A percentile compares a stretch with the other conserved stretches of the same genome.
phyloP scores from a whole-genome alignment of 1,140 invertebrate species.

The Batillaria attramentaria region DNA sequence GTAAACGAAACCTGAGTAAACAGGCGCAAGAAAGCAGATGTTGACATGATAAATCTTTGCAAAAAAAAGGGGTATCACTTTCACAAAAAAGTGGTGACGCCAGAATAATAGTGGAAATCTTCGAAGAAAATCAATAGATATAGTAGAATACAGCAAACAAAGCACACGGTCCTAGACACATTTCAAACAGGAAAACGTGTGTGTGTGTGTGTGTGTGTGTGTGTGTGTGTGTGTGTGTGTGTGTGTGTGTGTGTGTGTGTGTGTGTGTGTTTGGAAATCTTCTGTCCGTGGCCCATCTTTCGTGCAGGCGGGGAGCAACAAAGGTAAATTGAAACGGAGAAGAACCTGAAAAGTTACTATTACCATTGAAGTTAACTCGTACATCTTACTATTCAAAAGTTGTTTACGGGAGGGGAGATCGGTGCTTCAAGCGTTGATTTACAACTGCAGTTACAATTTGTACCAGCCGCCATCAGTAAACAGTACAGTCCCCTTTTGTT shows the following conservation, averaged over 20 bases:
- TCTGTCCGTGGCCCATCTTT: not conserved
- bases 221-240: slow-evolving; percentile 4
- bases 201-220: not conserved
- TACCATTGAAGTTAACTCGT: no score
- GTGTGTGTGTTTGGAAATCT: slow-evolving; percentile 11
- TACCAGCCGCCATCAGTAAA: no score
- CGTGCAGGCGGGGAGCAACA: not conserved
- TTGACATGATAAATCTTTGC: no score
- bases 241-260: slow-evolving; percentile 17
- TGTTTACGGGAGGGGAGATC: not conserved
- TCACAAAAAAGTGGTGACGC: no score
- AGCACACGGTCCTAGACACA: not conserved
- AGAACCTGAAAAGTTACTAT: no score
- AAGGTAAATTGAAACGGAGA: no score
- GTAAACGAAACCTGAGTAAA: not conserved
- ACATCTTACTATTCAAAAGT: no score
- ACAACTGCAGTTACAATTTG: not conserved
- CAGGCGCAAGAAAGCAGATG: not conserved
- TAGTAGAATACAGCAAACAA: not conserved
- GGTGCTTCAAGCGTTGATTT: not conserved
- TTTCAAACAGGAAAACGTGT: no score
- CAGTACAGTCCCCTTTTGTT: no score
- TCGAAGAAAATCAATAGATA: not conserved
- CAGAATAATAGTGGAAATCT: no score
- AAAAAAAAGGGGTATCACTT: no score